Evolutionary conservation across 2,888 invertebrate species (phyloP).

Genomic region (Vandiemenella viatica): DNA sequence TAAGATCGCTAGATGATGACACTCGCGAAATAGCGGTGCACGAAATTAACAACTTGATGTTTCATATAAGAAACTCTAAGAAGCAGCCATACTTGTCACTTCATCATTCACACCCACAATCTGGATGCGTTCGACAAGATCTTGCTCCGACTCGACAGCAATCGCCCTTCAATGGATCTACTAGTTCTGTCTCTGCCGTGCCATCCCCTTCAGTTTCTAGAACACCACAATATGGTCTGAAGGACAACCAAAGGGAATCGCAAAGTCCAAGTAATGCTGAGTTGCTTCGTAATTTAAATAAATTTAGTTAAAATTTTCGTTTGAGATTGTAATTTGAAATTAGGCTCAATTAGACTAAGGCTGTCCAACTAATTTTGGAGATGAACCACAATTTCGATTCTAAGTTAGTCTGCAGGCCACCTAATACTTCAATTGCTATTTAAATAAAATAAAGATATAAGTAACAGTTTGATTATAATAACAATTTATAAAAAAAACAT

Average conservation of each 20-base stretch:
- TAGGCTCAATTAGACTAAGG: background rate
- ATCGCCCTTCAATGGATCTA: background rate
- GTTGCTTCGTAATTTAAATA: background rate
- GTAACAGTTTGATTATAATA: no score
- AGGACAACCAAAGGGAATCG: background rate
- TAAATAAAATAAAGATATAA: no score
- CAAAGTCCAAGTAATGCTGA: background rate
- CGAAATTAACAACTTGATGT: constrained; percentile 5
- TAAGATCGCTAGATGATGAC: constrained; percentile 2
- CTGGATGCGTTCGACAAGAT: background rate
- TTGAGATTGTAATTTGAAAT: background rate
- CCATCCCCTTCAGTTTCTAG: background rate
- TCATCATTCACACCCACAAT: background rate
- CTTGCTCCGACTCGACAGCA: background rate
- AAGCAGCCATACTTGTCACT: background rate
- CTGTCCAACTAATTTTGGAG: no score
- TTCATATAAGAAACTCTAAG: background rate
- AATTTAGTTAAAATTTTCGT: no score
- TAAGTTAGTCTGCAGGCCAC: no score
- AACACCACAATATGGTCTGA: background rate
- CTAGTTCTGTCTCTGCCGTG: background rate
- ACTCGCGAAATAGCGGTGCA: constrained; percentile 4
- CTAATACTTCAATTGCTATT: no score
- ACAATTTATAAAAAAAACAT: no score
- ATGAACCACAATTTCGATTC: no score